phyloP scores from a whole-genome alignment of 2,888 invertebrate genomes.

The Ectemnius lituratus region DNA sequence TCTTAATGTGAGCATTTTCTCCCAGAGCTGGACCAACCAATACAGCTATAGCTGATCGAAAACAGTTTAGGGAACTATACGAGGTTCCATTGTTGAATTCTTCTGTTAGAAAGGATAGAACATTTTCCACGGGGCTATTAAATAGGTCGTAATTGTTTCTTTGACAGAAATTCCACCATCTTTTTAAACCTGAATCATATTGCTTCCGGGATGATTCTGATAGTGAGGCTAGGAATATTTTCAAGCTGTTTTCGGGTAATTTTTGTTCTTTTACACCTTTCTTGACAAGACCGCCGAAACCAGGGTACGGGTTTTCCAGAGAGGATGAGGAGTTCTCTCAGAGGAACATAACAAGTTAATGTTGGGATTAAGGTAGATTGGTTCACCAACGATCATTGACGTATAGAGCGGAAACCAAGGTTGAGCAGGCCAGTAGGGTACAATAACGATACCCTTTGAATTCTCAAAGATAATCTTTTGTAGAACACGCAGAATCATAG shows the following conservation, averaged over 20 bases:
- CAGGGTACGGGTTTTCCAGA: slow-evolving; percentile 51
- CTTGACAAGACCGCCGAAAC: slow-evolving; percentile 62
- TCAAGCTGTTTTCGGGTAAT: slow-evolving; percentile 34
- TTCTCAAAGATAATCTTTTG: slow-evolving; percentile 64
- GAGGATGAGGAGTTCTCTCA: slow-evolving; percentile 54
- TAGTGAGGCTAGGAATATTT: slow-evolving; percentile 33
- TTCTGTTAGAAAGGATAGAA: slow-evolving; percentile 24
- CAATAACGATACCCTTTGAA: slow-evolving; percentile 65
- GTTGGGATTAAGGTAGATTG: slow-evolving; percentile 52
- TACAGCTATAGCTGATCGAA: slow-evolving; percentile 33
- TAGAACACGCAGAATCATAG: slow-evolving; percentile 58
- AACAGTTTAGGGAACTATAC: slow-evolving; percentile 36
- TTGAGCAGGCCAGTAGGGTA: too few relatives aligned
- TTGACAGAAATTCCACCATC: slow-evolving; percentile 34
- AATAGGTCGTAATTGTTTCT: slow-evolving; percentile 1
- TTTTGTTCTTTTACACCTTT: slow-evolving; percentile 41
- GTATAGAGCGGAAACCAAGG: too few relatives aligned
- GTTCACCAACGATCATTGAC: slow-evolving; percentile 22
- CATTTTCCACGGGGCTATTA: slow-evolving; percentile 1
- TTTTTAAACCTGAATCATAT: slow-evolving; percentile 34
- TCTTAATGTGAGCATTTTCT: slow-evolving; percentile 13
- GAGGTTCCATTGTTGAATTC: slow-evolving; percentile 32
- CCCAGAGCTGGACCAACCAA: slow-evolving; percentile 28
- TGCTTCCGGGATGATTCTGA: slow-evolving; percentile 38
- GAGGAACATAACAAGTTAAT: slow-evolving; percentile 53